These are phyloP conservation scores for Sisor rabdophorus DNA, from an alignment of 2,113 vertebrate species.

Conservation along the genomic window DNA sequence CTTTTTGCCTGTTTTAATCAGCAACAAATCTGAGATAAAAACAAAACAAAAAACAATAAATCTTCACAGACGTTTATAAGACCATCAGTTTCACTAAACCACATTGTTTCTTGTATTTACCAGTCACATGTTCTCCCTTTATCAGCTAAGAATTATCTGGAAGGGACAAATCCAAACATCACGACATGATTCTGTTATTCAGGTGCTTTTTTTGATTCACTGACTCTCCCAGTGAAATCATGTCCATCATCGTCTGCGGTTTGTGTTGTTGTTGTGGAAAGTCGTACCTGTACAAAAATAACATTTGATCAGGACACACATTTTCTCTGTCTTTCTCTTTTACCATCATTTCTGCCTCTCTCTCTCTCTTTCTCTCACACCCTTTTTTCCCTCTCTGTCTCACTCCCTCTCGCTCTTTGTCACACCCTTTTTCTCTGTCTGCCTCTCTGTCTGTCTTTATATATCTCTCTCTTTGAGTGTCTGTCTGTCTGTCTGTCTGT, in stretches of 20 bases:
- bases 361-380: too few species aligned
- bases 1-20: neutral
- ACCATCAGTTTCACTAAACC: neutral
- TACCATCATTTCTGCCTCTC: too few species aligned
- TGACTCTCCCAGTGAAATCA: neutral
- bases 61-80: neutral
- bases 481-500: too few species aligned
- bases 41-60: neutral
- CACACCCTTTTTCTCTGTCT: too few species aligned
- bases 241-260: neutral
- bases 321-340: too few species aligned
- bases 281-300: neutral
- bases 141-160: neutral
- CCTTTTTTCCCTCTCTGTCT: too few species aligned
- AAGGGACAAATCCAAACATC: neutral
- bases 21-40: neutral
- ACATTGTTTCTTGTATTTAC: neutral
- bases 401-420: too few species aligned
- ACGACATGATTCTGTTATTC: too few species aligned
- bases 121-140: neutral
- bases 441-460: too few species aligned
- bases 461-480: too few species aligned
- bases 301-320: too few species aligned
- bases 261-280: slow-evolving; percentile 3
- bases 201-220: neutral